These are phyloP conservation scores for Sphecodes monilicornis DNA, from an alignment of 2,888 invertebrate genomes.

Conservation along the genomic window DNA sequence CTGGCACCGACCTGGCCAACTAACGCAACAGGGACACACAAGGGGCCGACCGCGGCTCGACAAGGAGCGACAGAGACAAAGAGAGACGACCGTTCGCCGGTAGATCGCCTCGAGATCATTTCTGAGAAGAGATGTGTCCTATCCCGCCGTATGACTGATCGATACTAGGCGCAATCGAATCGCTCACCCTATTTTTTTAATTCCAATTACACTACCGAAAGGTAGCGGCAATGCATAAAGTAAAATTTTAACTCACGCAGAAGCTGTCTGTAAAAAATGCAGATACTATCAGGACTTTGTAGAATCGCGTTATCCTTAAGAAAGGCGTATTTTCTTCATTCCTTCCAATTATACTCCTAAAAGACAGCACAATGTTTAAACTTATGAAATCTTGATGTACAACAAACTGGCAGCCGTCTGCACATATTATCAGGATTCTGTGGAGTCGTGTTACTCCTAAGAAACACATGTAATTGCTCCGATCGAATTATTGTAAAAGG, in stretches of 20 bases:
- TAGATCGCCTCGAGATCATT: constrained; percentile 64
- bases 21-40: constrained; percentile 70
- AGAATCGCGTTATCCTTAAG: no score
- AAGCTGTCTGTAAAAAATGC: no score
- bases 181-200: constrained; percentile 39
- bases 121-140: constrained; percentile 64
- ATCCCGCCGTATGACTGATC: constrained; percentile 47
- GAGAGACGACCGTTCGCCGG: constrained; percentile 63
- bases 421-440: no score
- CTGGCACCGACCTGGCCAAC: constrained; percentile 79
- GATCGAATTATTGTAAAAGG: not conserved
- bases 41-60: constrained; percentile 46
- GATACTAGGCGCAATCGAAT: constrained; percentile 44
- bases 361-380: not conserved
- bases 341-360: not conserved
- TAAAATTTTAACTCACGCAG: not conserved
- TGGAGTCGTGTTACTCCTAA: not conserved
- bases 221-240: not conserved
- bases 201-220: not conserved
- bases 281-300: no score
- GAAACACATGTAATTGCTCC: not conserved
- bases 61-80: constrained; percentile 47
- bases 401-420: no score
- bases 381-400: not conserved
- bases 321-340: no score